Conservation (phyloP, 2,888 invertebrate species). For the Seira sanloemensis region DNA sequence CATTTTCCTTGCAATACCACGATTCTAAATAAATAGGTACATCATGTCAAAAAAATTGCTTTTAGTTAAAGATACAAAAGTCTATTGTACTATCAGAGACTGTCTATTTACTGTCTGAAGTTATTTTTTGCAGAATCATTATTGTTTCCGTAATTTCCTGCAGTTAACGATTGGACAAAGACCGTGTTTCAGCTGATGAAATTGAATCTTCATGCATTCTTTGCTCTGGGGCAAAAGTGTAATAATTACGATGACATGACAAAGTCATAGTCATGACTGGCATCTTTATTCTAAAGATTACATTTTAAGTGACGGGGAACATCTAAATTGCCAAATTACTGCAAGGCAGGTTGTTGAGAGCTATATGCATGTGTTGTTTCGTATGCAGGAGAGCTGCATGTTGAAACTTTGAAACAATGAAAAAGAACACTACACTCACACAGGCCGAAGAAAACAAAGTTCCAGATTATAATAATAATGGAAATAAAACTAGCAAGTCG, state of each 20-base stretch:
- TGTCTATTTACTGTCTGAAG: background rate
- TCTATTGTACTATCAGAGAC: too few relatives aligned
- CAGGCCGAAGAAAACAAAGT: background rate
- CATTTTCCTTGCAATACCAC: too few relatives aligned
- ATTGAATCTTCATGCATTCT: too few relatives aligned
- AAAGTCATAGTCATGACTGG: conserved; percentile 9
- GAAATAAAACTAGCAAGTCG: background rate
- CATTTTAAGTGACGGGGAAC: conserved; percentile 36
- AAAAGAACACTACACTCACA: background rate
- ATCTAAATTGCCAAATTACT: conserved; percentile 42
- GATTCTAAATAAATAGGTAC: too few relatives aligned
- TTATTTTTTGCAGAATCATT: background rate
- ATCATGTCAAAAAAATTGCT: too few relatives aligned
- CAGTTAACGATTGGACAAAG: background rate
- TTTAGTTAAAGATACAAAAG: too few relatives aligned
- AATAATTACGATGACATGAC: background rate
- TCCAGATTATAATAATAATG: background rate
- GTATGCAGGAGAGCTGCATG: background rate
- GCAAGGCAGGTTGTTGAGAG: too few relatives aligned
- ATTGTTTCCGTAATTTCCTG: conserved; percentile 8
- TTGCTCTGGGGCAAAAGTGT: background rate
- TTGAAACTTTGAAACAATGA: too few relatives aligned
- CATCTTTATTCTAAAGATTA: conserved; percentile 3
- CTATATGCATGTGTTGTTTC: too few relatives aligned
- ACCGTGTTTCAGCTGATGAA: background rate